Conservation (phyloP, 2,888 invertebrate species). For the Brenthis daphne region DNA sequence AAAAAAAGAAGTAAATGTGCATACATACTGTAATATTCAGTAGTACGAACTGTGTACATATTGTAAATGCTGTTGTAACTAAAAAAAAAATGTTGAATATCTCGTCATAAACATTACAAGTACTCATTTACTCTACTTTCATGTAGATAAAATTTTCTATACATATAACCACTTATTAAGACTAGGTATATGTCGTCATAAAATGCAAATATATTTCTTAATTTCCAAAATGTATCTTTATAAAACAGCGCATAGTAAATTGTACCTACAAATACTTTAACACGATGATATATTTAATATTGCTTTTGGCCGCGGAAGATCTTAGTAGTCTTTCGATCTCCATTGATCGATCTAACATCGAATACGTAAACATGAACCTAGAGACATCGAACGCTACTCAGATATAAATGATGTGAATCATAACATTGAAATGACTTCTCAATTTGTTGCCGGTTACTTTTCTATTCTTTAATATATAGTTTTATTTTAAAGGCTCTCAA, state of each 20-base stretch:
- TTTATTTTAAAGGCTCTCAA: conserved; percentile 70
- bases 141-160: too few species aligned
- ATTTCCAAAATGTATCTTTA: conserved; percentile 22
- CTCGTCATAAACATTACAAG: too few species aligned
- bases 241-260: conserved; percentile 37
- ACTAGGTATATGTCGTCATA: conserved; percentile 6
- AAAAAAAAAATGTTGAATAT: neutral
- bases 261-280: conserved; percentile 22
- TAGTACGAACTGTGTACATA: neutral
- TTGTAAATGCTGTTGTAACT: neutral
- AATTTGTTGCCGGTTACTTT: conserved; percentile 63
- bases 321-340: conserved; percentile 42
- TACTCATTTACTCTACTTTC: too few species aligned
- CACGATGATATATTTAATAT: conserved; percentile 57
- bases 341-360: conserved; percentile 24
- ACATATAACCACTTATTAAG: too few species aligned
- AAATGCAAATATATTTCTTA: conserved; percentile 18
- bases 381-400: conserved; percentile 32
- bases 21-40: neutral
- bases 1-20: neutral
- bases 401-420: conserved; percentile 24
- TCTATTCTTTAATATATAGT: conserved; percentile 57
- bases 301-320: conserved; percentile 68
- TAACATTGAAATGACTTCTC: conserved; percentile 52
- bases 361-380: conserved; percentile 24